Percentiles rank a stretch among this genome's conserved stretches.
Conservation (phyloP, 2,113 vertebrate species). For the Percina caprodes region DNA sequence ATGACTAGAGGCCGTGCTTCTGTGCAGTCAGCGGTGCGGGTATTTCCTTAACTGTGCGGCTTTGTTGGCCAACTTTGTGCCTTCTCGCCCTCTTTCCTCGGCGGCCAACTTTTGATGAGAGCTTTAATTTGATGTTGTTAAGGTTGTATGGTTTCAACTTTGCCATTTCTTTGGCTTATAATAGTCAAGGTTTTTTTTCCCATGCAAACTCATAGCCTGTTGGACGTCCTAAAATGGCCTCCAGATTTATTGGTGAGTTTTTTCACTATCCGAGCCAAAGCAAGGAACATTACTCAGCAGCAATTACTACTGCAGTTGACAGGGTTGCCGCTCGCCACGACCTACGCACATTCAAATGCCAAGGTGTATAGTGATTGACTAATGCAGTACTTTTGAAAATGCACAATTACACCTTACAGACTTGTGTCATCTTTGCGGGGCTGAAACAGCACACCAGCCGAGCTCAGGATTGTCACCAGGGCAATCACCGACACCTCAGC, state of each 20-base stretch:
- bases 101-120: conserved; percentile 76
- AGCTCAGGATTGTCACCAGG: conserved; percentile 70
- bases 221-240: conserved; percentile 80
- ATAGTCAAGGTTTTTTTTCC: conserved; percentile 41
- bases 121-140: conserved; percentile 82
- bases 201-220: conserved; percentile 65
- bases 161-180: conserved; percentile 76
- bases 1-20: conserved; percentile 80
- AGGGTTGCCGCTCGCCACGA: conserved; percentile 65
- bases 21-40: conserved; percentile 74
- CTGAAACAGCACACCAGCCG: conserved; percentile 69
- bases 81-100: conserved; percentile 67
- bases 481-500: conserved; percentile 76
- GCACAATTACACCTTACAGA: conserved; percentile 71
- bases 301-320: conserved; percentile 75
- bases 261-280: conserved; percentile 55
- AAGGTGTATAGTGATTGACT: conserved; percentile 75
- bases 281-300: conserved; percentile 77
- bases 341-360: conserved; percentile 74
- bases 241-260: conserved; percentile 76
- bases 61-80: conserved; percentile 69
- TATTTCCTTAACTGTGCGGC: conserved; percentile 66
- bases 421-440: conserved; percentile 56
- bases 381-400: conserved; percentile 64
- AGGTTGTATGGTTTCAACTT: conserved; percentile 76